Percentiles rank a stretch among this genome's conserved stretches.
Evolutionary conservation across 2,888 invertebrate genomes (phyloP).

Genomic region (Sinopyrophorus schimmeli): DNA sequence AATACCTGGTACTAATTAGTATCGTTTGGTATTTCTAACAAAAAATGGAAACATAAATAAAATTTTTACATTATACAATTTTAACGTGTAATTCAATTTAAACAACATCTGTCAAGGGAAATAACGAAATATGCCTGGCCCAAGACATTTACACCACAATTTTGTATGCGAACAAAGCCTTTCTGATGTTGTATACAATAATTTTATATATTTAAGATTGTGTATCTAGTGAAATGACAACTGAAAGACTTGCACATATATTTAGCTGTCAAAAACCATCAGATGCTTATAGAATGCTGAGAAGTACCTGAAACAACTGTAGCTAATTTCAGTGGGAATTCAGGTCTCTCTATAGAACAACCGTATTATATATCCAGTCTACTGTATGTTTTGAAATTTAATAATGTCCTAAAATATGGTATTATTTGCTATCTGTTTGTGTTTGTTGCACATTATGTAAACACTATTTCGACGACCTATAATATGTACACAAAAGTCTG

Average conservation of each 20-base stretch:
- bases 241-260: conserved; percentile 40
- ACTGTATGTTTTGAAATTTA: conserved; percentile 40
- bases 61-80: too few relatives aligned
- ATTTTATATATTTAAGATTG: conserved; percentile 50
- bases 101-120: conserved; percentile 30
- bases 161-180: conserved; percentile 42
- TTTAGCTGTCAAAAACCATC: conserved; percentile 48
- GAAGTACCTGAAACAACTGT: conserved; percentile 49
- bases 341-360: conserved; percentile 35
- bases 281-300: conserved; percentile 38
- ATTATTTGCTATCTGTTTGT: conserved; percentile 15
- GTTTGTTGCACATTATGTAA: conserved; percentile 29
- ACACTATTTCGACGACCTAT: conserved; percentile 21
- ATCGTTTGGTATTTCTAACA: too few relatives aligned
- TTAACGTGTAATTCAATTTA: conserved; percentile 30
- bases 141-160: conserved; percentile 50
- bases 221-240: conserved; percentile 44
- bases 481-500: too few relatives aligned
- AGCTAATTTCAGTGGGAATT: conserved; percentile 48
- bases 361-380: conserved; percentile 39
- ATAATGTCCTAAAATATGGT: conserved; percentile 39
- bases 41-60: too few relatives aligned
- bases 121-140: conserved; percentile 34
- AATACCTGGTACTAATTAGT: conserved; percentile 10
- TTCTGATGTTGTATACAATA: conserved; percentile 46